Percentiles rank a stretch among this genome's conserved stretches.
Evolutionary conservation across 2,113 vertebrate species (phyloP).

Genomic region (Percina caprodes): DNA sequence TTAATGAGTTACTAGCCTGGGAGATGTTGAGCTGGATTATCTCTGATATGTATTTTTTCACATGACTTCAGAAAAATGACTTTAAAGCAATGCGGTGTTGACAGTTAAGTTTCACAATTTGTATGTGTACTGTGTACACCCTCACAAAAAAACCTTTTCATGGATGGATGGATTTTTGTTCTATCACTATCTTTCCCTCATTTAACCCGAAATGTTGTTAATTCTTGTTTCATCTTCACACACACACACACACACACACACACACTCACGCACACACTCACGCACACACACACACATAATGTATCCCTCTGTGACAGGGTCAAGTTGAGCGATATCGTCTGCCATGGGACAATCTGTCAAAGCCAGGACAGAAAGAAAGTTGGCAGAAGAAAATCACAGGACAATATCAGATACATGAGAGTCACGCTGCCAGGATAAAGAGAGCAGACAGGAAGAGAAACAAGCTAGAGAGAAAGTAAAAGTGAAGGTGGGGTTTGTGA

Average conservation of each 20-base stretch:
- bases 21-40: not conserved
- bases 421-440: conserved; percentile 41
- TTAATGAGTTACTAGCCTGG: not conserved
- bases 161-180: too few relatives aligned
- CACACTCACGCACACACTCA: not conserved
- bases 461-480: conserved; percentile 19
- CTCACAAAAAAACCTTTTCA: not conserved
- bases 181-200: not conserved
- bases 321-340: conserved; percentile 39
- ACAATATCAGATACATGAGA: conserved; percentile 53
- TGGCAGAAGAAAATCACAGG: conserved; percentile 35
- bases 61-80: not conserved
- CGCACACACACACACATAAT: not conserved
- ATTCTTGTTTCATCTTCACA: conserved; percentile 22
- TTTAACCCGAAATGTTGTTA: conserved; percentile 6
- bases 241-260: not conserved
- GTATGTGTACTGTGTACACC: not conserved
- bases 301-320: conserved; percentile 15
- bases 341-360: conserved; percentile 57
- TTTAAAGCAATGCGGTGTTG: not conserved
- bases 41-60: not conserved
- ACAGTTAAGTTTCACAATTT: conserved; percentile 3
- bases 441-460: conserved; percentile 17
- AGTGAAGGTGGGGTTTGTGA: not conserved
- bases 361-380: conserved; percentile 45